These are phyloP conservation scores for Drosophila neotestacea DNA, from an alignment of 2,888 invertebrate species.

Conservation along the genomic window DNA sequence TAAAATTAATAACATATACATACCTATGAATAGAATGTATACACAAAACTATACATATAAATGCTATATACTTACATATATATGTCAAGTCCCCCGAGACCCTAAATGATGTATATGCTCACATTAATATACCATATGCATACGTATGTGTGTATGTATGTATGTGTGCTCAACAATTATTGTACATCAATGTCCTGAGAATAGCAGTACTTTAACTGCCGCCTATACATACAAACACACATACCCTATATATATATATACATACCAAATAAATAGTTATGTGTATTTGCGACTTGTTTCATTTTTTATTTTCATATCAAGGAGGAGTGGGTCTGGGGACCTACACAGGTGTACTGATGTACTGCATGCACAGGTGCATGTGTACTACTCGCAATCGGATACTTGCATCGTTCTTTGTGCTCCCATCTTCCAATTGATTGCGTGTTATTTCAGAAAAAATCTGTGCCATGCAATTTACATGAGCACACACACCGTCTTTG, in stretches of 20 bases:
- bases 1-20: slow-evolving; percentile 9
- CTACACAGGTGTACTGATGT: background rate
- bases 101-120: slow-evolving; percentile 32
- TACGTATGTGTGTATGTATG: slow-evolving; percentile 6
- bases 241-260: slow-evolving; percentile 25
- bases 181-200: slow-evolving; percentile 14
- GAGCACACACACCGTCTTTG: background rate
- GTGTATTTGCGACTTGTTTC: slow-evolving; percentile 49
- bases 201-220: slow-evolving; percentile 30
- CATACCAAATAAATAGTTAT: slow-evolving; percentile 73
- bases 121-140: slow-evolving; percentile 17
- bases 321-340: background rate
- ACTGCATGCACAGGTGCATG: too few species aligned
- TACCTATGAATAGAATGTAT: slow-evolving; percentile 25
- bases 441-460: background rate
- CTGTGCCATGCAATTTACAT: background rate
- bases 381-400: background rate
- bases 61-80: slow-evolving; percentile 29
- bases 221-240: slow-evolving; percentile 44
- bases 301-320: background rate
- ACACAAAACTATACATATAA: slow-evolving; percentile 27
- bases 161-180: slow-evolving; percentile 1
- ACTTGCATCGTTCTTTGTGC: background rate
- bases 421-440: background rate
- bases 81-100: slow-evolving; percentile 36